Evolutionary conservation across 1,140 invertebrate species (phyloP), one percentile per base, ranked within the genome.

Genomic region (Rhopalosiphum maidis): DNA sequence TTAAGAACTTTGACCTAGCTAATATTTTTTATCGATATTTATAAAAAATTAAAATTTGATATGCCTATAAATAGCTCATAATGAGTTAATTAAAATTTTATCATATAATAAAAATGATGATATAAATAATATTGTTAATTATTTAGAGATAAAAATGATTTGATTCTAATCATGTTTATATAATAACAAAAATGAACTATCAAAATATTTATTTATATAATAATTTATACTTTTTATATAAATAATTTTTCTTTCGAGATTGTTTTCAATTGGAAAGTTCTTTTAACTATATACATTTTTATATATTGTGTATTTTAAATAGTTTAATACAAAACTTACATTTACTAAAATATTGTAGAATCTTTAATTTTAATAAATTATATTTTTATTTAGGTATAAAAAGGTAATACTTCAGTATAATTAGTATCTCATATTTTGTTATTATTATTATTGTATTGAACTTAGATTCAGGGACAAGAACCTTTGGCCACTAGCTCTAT

Each of bases 341-440:
- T 77, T 77, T n/a, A 77, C 15, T n/a, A 9, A 1, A 77, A n/a
- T 77, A n/a, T 77, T 77, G 4, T 18, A n/a, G n/a, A 21, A 77
- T 77, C 11, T 77, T 6, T n/a, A n/a, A 77, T 18, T n/a, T n/a
- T n/a, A n/a, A 77, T 15, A 77, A 77, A 77, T 77, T 77, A n/a
- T 77, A 77, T n/a, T 77, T n/a, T 77, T 77, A 35, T 77, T n/a
- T 77, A 77, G n/a, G n/a, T n/a, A n/a, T 35, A 77, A 77, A 77
- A 18, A 77, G 60, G 15, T 77, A 77, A 77, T 77, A 77, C n/a
- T 77, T n/a, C n/a, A 77, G 60, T n/a, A n/a, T 77, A 77, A 77
- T n/a, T 18, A n/a, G 15, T 77, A 18, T 5, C 30, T 77, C 15
- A n/a, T 77, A 77, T 77, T 77, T 77, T 77, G 30, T 77, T 77